Conservation (phyloP, 2,797 vertebrate genomes). For the Poeciliopsis presidionis region DNA sequence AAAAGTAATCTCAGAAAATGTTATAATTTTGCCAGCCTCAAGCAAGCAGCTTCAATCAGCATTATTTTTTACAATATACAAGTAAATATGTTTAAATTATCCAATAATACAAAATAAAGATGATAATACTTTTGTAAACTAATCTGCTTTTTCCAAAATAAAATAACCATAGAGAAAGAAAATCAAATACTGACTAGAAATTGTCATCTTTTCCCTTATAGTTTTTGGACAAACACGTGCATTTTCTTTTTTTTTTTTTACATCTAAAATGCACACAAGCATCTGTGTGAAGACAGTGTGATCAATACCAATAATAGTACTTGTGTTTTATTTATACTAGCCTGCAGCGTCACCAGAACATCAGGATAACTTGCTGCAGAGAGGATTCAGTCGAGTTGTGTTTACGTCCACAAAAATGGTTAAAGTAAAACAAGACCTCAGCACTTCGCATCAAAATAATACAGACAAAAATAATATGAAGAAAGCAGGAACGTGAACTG, state of each 20-base stretch:
- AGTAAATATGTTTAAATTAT: background rate
- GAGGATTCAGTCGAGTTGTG: conserved; percentile 16
- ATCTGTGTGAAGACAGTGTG: conserved; percentile 17
- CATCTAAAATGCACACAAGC: conserved; percentile 6
- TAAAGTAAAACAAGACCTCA: conserved; percentile 31
- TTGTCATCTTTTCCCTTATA: background rate
- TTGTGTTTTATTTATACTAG: conserved; percentile 49
- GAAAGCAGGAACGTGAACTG: conserved; percentile 18
- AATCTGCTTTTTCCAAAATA: background rate
- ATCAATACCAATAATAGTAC: conserved; percentile 27
- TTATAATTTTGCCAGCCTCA: background rate
- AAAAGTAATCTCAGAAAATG: background rate
- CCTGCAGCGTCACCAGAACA: conserved; percentile 45
- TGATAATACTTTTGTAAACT: too few species aligned
- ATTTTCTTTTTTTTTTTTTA: background rate
- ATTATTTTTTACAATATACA: background rate
- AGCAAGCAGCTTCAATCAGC: background rate
- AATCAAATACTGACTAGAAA: background rate
- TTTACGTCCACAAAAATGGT: conserved; percentile 18
- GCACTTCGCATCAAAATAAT: conserved; percentile 15
- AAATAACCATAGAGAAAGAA: background rate
- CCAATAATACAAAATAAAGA: background rate
- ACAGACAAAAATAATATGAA: background rate
- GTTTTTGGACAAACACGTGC: background rate
- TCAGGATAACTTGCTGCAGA: conserved; percentile 22